These are phyloP conservation scores for Oikopleura albicans DNA, from an alignment of 23 tunicate genomes.

Conservation along the genomic window DNA sequence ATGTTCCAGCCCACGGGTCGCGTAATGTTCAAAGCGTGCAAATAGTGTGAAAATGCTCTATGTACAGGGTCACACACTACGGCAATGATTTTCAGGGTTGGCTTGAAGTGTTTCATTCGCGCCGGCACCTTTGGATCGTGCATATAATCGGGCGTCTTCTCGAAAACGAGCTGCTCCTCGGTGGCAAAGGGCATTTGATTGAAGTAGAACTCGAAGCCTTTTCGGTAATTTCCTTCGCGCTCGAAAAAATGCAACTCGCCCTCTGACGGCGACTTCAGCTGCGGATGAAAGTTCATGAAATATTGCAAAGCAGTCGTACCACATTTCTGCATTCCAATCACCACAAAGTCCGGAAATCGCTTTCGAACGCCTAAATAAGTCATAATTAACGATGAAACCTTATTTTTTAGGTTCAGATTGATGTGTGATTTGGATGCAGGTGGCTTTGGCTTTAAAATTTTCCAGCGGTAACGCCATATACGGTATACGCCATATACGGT, in stretches of 20 bases:
- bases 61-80: constrained; percentile 14
- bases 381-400: not conserved
- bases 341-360: constrained; percentile 14
- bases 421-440: no score
- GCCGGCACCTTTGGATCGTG: constrained; percentile 9
- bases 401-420: no score
- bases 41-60: constrained; percentile 4
- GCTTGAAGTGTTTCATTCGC: not conserved
- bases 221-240: constrained; percentile 13
- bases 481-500: no score
- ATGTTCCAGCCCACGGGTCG: not conserved
- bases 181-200: not conserved
- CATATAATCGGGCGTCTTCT: constrained; percentile 13
- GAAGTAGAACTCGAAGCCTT: not conserved
- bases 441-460: no score
- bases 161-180: not conserved
- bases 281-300: constrained; percentile 10
- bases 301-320: constrained; percentile 12
- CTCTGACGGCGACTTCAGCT: not conserved
- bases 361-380: constrained; percentile 2
- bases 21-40: constrained; percentile 13
- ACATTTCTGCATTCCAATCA: constrained; percentile 15
- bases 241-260: constrained; percentile 10
- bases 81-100: not conserved
- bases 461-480: no score